These are phyloP conservation scores for Acanthacorydalis orientalis DNA, from an alignment of 2,888 invertebrate genomes.

Conservation along the genomic window DNA sequence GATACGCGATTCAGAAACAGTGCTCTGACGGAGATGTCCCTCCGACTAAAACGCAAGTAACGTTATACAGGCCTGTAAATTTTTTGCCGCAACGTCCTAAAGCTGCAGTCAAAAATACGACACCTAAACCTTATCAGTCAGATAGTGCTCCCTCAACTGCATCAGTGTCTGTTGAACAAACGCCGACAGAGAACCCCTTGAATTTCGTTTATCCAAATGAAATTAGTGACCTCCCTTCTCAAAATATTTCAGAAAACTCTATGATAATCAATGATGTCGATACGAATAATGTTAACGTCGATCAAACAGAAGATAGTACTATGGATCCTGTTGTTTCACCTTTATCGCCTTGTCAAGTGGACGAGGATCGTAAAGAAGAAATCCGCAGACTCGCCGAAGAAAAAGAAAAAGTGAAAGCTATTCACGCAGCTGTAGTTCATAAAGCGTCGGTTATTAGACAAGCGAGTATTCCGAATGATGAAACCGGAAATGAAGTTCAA, in stretches of 20 bases:
- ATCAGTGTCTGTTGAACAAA: conserved; percentile 20
- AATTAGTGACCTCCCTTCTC: neutral
- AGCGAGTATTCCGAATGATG: neutral
- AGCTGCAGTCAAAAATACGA: conserved; percentile 22
- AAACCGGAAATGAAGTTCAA: neutral
- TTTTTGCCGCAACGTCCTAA: conserved; percentile 8
- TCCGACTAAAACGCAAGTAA: conserved; percentile 7
- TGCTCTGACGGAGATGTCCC: conserved; percentile 28
- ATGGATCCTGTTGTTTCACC: neutral
- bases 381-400: neutral
- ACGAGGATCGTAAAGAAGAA: neutral
- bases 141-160: conserved; percentile 15
- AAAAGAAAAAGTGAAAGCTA: neutral
- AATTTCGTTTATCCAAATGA: neutral
- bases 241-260: neutral
- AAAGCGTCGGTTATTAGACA: neutral
- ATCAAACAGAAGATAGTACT: neutral
- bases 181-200: conserved; percentile 22
- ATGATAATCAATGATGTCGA: neutral
- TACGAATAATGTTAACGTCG: neutral
- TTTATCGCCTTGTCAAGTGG: neutral
- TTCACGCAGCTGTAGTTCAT: neutral
- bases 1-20: conserved; percentile 25
- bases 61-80: conserved; percentile 12
- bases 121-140: conserved; percentile 20